Evolutionary conservation across 2,888 invertebrate species (phyloP), one percentile per base, ranked within the genome.

Genomic region (Acrocyrtus sp.): DNA sequence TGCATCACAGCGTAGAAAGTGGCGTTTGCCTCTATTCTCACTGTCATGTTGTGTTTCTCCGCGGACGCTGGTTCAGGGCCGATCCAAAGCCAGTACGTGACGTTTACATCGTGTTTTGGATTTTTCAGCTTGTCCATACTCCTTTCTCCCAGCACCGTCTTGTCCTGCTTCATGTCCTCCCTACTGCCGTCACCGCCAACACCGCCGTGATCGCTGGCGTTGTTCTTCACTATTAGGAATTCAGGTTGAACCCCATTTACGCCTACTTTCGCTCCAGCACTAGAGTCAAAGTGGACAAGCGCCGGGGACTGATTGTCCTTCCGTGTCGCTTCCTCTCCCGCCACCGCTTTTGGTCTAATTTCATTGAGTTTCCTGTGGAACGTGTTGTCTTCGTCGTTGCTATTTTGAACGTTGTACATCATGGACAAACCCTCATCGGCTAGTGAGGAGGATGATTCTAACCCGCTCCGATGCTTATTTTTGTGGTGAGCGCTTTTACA

Each of bases 31-130:
- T 92, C 91, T 19, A 93, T 92, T 0, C 89, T 88, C 82, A 95
- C 86, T 51, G 89, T 90, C 68, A 93, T 86, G 15, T 92, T 93
- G 83, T 91, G 90, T 83, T 91, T 92, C 83, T 93, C 92, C 21
- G 82, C 80, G 50, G 92, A 92, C 62, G 93, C 90, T 24, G 82
- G 82, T 83, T 94, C 92, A 76, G 92, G 92, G 75, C 94, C 94
- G 29, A 95, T 91, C 95, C 95, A 95, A 29, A 95, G 87, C 0
- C 94, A 93, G 85, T 95, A 95, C 0, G 91, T 91, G 82, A 93
- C 90, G 22, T 91, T 91, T 0, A 81, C 78, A 61, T 79, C 72
- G 22, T 61, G 63, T 74, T 69, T 73, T 39, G 26, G 68, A 60
- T 68, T 68, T 45, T 73, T 73, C 19, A 51, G 22, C 24, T 72